phyloP scores from a whole-genome alignment of 2,113 vertebrate genomes.

The Porphyrio hochstetteri region DNA sequence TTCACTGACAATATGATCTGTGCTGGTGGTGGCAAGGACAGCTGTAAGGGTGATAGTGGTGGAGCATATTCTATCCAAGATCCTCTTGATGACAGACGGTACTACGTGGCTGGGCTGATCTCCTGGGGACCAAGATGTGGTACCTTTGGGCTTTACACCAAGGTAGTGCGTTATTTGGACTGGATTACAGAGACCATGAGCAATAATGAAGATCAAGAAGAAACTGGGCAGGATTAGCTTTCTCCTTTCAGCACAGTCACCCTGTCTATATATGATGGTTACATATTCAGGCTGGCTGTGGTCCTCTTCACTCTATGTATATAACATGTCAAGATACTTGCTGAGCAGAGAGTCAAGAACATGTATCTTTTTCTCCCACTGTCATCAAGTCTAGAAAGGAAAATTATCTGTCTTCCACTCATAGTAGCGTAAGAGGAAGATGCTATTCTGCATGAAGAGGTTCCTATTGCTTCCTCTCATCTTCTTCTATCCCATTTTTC shows the following conservation, averaged over 20 bases:
- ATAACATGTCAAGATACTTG: not conserved
- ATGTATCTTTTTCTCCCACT: not conserved
- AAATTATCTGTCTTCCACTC: not conserved
- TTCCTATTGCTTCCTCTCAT: not conserved
- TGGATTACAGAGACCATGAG: conserved; percentile 87
- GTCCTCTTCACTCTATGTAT: not conserved
- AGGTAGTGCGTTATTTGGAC: conserved; percentile 84
- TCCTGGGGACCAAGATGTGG: conserved; percentile 89
- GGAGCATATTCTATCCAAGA: conserved; percentile 79
- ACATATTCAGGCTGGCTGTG: not conserved
- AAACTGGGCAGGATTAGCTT: not conserved
- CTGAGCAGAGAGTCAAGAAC: not conserved
- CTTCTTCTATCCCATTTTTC: not conserved
- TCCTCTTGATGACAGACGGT: not conserved
- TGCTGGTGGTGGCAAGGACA: conserved; percentile 84
- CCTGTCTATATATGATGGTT: not conserved
- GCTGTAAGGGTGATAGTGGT: conserved; percentile 86
- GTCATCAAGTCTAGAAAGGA: not conserved
- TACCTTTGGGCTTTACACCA: conserved; percentile 87
- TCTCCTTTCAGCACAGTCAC: not conserved
- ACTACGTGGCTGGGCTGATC: conserved; percentile 80
- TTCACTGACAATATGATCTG: conserved; percentile 93
- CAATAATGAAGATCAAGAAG: not conserved
- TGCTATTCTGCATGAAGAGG: not conserved
- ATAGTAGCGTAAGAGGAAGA: not conserved